A percentile compares a stretch with the other conserved stretches of the same genome.
Conservation (phyloP, 2,888 invertebrate species). For the Melanotus villosus region DNA sequence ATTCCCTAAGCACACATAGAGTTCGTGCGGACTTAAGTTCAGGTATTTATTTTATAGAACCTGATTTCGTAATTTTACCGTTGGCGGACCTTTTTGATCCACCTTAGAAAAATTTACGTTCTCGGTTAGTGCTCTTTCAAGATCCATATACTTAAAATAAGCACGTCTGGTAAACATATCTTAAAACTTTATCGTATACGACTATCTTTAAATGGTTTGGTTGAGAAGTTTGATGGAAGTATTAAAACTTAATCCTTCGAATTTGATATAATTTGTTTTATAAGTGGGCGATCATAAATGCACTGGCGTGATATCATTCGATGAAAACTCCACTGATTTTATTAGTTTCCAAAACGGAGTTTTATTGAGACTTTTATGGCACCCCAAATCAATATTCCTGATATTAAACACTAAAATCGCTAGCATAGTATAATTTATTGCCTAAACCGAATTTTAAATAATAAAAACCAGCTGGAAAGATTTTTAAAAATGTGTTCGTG, state of each 20-base stretch:
- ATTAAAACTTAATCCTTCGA: not conserved
- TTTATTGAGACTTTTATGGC: no score
- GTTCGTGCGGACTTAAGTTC: not conserved
- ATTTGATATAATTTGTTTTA: not conserved
- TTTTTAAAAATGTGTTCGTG: no score
- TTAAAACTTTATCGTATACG: not conserved
- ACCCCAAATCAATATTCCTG: no score
- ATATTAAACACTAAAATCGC: no score
- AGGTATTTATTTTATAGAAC: slow-evolving; percentile 34
- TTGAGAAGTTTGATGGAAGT: not conserved
- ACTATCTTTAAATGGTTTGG: not conserved
- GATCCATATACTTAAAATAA: slow-evolving; percentile 6
- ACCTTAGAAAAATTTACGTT: slow-evolving; percentile 20
- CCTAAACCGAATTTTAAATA: no score
- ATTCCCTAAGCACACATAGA: slow-evolving; percentile 15
- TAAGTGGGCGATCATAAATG: not conserved
- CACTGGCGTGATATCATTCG: not conserved
- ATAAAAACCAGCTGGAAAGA: no score
- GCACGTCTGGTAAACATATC: not conserved
- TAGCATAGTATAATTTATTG: no score
- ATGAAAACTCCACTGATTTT: no score
- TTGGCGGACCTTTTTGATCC: slow-evolving; percentile 30
- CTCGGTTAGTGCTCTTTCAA: not conserved
- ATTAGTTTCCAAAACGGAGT: no score
- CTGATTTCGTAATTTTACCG: slow-evolving; percentile 35